Percentiles rank a stretch among this genome's conserved stretches.
Evolutionary conservation across 2,113 vertebrate species (phyloP).

Genomic region (Recurvirostra avosetta): DNA sequence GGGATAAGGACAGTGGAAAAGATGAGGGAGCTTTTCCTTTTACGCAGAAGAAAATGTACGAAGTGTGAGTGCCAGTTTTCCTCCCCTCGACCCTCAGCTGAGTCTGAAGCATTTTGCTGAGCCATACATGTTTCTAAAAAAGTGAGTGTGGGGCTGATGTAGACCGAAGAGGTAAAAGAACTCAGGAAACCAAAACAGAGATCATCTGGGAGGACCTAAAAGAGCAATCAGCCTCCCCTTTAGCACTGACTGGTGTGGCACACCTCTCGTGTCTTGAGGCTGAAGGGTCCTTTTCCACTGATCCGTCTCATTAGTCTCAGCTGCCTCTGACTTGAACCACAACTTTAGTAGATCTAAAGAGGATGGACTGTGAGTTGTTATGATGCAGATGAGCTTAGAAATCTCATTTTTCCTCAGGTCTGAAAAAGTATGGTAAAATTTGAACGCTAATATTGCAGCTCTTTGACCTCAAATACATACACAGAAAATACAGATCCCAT

Average conservation of each 20-base stretch:
- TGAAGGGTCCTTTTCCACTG: not conserved
- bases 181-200: not conserved
- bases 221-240: not conserved
- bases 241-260: not conserved
- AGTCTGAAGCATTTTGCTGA: not conserved
- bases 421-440: not conserved
- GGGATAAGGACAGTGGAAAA: not conserved
- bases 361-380: not conserved
- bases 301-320: not conserved
- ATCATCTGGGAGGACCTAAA: not conserved
- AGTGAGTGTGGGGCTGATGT: not conserved
- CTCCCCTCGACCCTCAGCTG: not conserved
- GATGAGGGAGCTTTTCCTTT: not conserved
- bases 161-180: not conserved
- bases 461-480: not conserved
- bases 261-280: not conserved
- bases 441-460: not conserved
- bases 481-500: conserved; percentile 2
- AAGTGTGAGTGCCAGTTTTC: not conserved
- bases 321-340: not conserved
- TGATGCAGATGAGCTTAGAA: not conserved
- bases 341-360: not conserved
- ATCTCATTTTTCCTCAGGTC: not conserved
- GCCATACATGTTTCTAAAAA: not conserved
- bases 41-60: not conserved